Conservation (phyloP, 2,797 vertebrate species). For the Triplophysa yarkandensis region DNA sequence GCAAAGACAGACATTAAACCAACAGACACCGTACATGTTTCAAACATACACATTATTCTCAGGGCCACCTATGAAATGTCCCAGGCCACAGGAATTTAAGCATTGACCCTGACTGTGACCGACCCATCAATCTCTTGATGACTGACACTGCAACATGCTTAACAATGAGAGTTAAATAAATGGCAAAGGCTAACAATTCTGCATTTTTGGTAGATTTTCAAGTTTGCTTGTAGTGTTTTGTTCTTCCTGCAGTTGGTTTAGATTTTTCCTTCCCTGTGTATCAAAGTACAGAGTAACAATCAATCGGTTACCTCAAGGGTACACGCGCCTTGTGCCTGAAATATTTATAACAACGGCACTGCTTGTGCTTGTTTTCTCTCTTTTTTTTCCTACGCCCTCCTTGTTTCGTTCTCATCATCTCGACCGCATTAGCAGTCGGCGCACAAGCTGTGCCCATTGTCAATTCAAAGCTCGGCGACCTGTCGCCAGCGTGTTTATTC, state of each 20-base stretch:
- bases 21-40: background rate
- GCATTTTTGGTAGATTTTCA: too few relatives aligned
- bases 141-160: background rate
- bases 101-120: background rate
- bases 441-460: slow-evolving; percentile 4
- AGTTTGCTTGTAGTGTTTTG: too few relatives aligned
- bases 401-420: slow-evolving; percentile 20
- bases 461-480: slow-evolving; percentile 26
- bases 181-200: too few relatives aligned
- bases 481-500: slow-evolving; percentile 39
- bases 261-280: slow-evolving; percentile 8
- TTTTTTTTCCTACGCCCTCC: slow-evolving; percentile 1
- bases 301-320: slow-evolving; percentile 50
- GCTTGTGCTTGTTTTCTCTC: slow-evolving; percentile 16
- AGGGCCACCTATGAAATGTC: background rate
- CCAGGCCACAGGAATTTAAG: background rate
- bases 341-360: slow-evolving; percentile 49
- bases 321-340: slow-evolving; percentile 26
- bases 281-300: slow-evolving; percentile 44
- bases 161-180: too few relatives aligned
- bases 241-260: slow-evolving; percentile 16
- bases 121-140: background rate
- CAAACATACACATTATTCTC: background rate
- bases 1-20: background rate
- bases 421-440: slow-evolving; percentile 33